Base-by-base conservation (phyloP, 1,140 invertebrate genomes). In the Atta colombica region DNA sequence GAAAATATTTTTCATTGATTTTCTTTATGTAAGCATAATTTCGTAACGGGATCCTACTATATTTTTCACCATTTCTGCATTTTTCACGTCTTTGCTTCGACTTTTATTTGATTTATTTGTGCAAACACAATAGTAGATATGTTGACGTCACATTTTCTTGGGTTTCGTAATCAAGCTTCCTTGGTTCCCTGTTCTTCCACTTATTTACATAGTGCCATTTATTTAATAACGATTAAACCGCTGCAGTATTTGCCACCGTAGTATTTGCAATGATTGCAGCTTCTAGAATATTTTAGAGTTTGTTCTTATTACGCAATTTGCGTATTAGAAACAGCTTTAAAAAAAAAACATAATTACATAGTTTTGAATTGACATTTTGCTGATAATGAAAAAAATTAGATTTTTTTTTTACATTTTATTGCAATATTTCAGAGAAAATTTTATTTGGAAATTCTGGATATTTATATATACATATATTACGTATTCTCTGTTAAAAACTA, bases 121-220 rank as follows among this genome's bases (percentile, higher is more conserved):
- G 68, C 80, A 74, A 31, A 75, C 80, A 84, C 80, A 82, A 14
- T 84, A 45, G 80, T 84, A 82, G 80, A 74, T 74, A 75, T 74
- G 14, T 82, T 60, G 55, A 84, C 39, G 39, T 84, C 80, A 84
- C 80, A 39, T 84, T 75, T 84, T 84, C 39, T 35, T 63, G 63
- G 6, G 25, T 71, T 75, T 84, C 69, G 80, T 69, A 61, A 75
- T 14, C 69, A 75, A 61, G 35, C n/a, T 61, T 86, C 49, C 77
- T 69, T 86, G 18, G 35, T 68, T 86, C 8, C 35, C 55, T 49
- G 39, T 85, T 65, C 49, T 58, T 60, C 16, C 39, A 69, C 49
- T 35, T 69, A 6, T 81, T 78, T 71, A 66, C 69, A 72, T 84
- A 74, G 55, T 49, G 69, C 55, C 31, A 61, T 74, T 10, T 31